Evolutionary conservation across 2,888 invertebrate species (phyloP).

Genomic region (Cantharis nigra): DNA sequence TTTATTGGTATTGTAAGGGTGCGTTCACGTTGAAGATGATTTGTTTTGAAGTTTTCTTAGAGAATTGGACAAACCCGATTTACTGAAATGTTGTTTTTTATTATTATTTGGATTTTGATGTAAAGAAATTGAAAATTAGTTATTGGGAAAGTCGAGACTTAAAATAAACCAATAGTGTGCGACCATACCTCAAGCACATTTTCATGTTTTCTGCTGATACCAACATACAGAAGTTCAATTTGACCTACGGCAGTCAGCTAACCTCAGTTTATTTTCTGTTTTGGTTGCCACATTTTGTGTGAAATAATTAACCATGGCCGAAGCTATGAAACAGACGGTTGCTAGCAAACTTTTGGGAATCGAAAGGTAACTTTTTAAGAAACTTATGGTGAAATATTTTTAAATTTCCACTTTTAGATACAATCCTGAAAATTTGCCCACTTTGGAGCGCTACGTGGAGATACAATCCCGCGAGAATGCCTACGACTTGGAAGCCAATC

Average conservation of each 20-base stretch:
- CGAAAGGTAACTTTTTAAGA: slow-evolving; percentile 70
- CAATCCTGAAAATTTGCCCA: slow-evolving; percentile 92
- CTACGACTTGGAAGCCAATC: slow-evolving; percentile 95
- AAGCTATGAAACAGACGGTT: slow-evolving; percentile 84
- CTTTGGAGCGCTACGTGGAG: slow-evolving; percentile 90
- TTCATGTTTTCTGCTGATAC: background rate
- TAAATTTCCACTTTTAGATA: slow-evolving; percentile 68
- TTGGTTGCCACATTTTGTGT: background rate
- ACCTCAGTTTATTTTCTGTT: background rate
- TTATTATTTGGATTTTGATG: no score
- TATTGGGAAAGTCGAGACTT: no score
- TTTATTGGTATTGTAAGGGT: background rate
- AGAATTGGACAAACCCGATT: no score
- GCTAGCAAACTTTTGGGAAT: slow-evolving; percentile 88
- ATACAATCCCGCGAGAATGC: slow-evolving; percentile 91
- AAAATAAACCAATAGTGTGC: no score
- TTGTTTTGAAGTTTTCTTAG: background rate
- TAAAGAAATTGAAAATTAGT: no score
- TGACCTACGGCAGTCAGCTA: background rate
- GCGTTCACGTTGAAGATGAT: background rate
- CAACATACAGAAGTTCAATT: background rate
- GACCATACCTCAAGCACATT: no score
- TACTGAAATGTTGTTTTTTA: no score
- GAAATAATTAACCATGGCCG: slow-evolving; percentile 64
- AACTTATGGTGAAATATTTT: background rate